These are phyloP conservation scores for Scytalopus superciliaris DNA, from an alignment of 2,113 vertebrate species.

Conservation along the genomic window DNA sequence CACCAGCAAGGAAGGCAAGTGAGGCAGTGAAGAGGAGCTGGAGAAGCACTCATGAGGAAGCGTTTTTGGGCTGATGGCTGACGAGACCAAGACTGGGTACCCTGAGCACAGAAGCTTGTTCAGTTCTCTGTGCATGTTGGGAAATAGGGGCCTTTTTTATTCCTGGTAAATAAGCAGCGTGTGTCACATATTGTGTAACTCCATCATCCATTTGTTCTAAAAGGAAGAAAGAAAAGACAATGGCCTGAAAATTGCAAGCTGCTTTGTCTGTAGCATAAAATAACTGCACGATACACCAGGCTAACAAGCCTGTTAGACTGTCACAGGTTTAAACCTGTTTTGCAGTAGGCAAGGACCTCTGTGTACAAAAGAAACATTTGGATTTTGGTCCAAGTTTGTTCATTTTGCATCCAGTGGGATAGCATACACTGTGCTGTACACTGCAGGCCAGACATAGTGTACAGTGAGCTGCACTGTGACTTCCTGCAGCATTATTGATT, in stretches of 20 bases:
- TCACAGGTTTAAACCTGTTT: background rate
- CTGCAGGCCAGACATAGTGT: background rate
- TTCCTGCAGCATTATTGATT: accelerated
- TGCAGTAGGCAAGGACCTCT: background rate
- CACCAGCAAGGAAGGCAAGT: background rate
- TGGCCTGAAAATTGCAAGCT: background rate
- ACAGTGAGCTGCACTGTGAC: background rate
- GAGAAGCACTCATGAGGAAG: background rate
- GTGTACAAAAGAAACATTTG: background rate
- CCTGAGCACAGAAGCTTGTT: background rate
- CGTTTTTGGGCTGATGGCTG: background rate
- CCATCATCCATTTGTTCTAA: constrained; percentile 11
- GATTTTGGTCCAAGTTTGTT: background rate
- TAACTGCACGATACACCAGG: background rate
- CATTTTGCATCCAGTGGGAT: accelerated
- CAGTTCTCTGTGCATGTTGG: background rate
- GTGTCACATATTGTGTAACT: constrained; percentile 27
- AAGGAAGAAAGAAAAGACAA: background rate
- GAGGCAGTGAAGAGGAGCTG: background rate
- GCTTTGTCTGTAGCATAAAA: background rate
- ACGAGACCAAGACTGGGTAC: background rate
- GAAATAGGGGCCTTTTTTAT: constrained; percentile 12
- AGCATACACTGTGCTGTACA: accelerated
- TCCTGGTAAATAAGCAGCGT: background rate
- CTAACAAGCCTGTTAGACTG: background rate